A percentile compares a stretch with the other conserved stretches of the same genome.
These are phyloP conservation scores for Colaptes auratus DNA, from an alignment of 2,113 vertebrate genomes.

Conservation along the genomic window DNA sequence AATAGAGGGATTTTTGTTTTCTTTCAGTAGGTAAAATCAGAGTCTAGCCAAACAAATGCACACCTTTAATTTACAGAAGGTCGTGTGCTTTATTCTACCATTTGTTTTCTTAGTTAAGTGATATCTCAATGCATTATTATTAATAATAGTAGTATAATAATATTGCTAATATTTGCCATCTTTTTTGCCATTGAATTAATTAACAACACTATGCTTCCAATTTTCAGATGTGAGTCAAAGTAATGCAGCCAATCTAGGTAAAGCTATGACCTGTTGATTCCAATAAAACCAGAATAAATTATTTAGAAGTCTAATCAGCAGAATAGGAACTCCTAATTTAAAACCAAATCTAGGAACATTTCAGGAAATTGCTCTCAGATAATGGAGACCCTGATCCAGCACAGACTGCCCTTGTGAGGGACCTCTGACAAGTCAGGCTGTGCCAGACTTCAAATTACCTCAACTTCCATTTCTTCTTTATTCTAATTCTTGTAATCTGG, in stretches of 20 bases:
- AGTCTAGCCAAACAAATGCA: not conserved
- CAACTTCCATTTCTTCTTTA: not conserved
- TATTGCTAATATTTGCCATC: not conserved
- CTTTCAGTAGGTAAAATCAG: not conserved
- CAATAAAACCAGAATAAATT: not conserved
- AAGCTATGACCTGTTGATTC: not conserved
- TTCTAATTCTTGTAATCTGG: not conserved
- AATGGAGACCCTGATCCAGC: not conserved
- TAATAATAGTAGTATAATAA: not conserved
- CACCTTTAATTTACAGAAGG: not conserved
- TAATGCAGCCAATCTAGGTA: not conserved
- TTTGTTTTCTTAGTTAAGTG: not conserved
- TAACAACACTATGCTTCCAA: not conserved
- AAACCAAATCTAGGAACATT: not conserved
- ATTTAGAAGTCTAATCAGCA: not conserved
- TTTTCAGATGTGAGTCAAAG: not conserved
- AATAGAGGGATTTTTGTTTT: not conserved
- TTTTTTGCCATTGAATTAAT: not conserved
- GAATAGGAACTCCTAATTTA: not conserved
- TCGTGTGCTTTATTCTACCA: not conserved
- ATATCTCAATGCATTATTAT: not conserved
- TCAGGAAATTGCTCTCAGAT: not conserved
- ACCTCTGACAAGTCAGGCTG: not conserved
- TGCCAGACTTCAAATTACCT: not conserved
- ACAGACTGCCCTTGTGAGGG: not conserved